Percentiles rank a stretch among this genome's conserved stretches.
phyloP scores from a whole-genome alignment of 2,113 vertebrate genomes.

The Leucopsar rothschildi region DNA sequence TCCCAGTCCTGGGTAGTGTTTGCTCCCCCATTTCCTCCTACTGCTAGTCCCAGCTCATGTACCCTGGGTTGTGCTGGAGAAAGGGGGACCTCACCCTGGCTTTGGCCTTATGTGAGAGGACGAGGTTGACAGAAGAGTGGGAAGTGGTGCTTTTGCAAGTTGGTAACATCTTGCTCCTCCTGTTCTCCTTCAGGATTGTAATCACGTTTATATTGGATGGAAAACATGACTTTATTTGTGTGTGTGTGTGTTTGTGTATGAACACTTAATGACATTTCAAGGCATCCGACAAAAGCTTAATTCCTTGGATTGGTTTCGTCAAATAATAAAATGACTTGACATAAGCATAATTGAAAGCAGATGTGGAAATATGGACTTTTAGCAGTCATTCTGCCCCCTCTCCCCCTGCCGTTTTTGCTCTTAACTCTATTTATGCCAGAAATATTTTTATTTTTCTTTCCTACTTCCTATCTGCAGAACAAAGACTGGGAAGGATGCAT shows the following conservation, averaged over 20 bases:
- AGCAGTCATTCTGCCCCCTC: slow-evolving; percentile 34
- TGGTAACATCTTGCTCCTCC: neutral
- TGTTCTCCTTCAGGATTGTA: neutral
- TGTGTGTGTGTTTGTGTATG: slow-evolving; percentile 47
- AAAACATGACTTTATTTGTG: slow-evolving; percentile 58
- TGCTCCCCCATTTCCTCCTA: neutral
- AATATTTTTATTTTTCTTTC: slow-evolving; percentile 64
- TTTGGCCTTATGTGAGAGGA: neutral
- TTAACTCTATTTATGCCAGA: slow-evolving; percentile 57
- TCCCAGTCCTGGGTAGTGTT: neutral
- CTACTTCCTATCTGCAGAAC: slow-evolving; percentile 24
- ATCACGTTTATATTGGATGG: neutral
- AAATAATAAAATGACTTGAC: slow-evolving; percentile 78
- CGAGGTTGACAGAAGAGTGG: neutral
- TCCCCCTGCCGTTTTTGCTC: neutral
- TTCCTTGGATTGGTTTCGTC: slow-evolving; percentile 72
- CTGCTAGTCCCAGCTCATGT: neutral
- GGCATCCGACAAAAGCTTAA: slow-evolving; percentile 67
- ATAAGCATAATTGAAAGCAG: slow-evolving; percentile 75
- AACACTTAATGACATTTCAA: slow-evolving; percentile 77
- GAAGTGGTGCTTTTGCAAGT: neutral
- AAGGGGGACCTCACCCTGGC: neutral
- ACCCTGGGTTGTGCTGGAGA: neutral
- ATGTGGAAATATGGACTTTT: slow-evolving; percentile 70
- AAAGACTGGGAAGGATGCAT: slow-evolving; percentile 4